A percentile compares a stretch with the other conserved stretches of the same genome.
These are phyloP conservation scores for Troilus luridus DNA, from an alignment of 2,888 invertebrate species.

Conservation along the genomic window DNA sequence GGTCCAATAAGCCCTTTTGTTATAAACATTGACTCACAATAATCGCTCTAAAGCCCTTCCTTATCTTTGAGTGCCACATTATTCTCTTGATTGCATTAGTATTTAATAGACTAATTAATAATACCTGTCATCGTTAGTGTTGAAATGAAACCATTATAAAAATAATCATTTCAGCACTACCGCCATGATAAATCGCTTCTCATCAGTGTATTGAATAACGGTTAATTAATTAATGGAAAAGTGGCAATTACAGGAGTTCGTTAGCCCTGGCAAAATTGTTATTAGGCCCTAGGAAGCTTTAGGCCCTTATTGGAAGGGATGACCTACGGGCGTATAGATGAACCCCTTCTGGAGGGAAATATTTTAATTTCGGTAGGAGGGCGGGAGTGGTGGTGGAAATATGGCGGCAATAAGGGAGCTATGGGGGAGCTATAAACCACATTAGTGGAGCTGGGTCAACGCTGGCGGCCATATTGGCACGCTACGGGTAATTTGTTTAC, in stretches of 20 bases:
- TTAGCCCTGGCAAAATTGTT: constrained; percentile 12
- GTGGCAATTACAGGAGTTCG: constrained; percentile 40
- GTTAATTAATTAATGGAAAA: constrained; percentile 21
- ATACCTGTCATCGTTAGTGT: no score
- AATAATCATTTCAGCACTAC: no score
- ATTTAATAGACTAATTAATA: no score
- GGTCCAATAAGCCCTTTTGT: no score
- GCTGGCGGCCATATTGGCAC: constrained; percentile 38
- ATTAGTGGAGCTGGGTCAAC: constrained; percentile 51
- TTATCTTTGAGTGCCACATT: no score
- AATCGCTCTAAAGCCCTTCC: no score
- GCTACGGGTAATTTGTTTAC: constrained; percentile 34
- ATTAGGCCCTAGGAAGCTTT: neutral
- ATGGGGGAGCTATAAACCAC: constrained; percentile 50
- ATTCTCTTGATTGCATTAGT: no score
- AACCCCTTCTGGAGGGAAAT: constrained; percentile 43
- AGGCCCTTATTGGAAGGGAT: constrained; percentile 20
- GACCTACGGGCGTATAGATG: constrained; percentile 16
- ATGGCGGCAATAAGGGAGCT: constrained; percentile 49
- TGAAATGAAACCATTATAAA: no score
- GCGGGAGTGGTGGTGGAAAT: constrained; percentile 46
- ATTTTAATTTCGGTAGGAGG: constrained; percentile 47
- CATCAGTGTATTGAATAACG: neutral
- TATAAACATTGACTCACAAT: no score
- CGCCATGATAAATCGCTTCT: neutral